phyloP scores from a whole-genome alignment of 2,888 invertebrate species.

The Xanthorhoe spadicearia region DNA sequence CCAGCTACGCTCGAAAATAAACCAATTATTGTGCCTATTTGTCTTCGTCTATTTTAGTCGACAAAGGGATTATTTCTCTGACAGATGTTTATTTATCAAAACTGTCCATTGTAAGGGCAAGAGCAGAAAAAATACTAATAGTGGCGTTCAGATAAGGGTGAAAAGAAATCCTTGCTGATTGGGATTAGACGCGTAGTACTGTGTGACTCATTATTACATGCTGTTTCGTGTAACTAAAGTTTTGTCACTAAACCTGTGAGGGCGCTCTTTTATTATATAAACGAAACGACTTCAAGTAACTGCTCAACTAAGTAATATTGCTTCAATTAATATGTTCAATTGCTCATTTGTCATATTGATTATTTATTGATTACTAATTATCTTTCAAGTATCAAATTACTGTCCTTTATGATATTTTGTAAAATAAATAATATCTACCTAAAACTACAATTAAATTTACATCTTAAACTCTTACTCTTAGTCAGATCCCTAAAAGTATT shows the following conservation, averaged over 20 bases:
- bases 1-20: conserved; percentile 1
- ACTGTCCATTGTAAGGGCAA: conserved; percentile 49
- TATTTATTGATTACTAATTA: no score
- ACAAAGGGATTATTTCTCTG: conserved; percentile 43
- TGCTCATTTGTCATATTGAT: not conserved
- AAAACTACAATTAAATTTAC: no score
- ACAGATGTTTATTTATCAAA: conserved; percentile 59
- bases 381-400: no score
- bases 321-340: not conserved
- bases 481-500: no score
- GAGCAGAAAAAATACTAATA: conserved; percentile 52
- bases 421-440: no score
- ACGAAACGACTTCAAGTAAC: not conserved
- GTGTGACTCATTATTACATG: conserved; percentile 16
- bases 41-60: conserved; percentile 44
- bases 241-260: not conserved
- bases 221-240: not conserved
- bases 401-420: no score
- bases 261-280: not conserved
- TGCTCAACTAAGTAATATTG: not conserved
- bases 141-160: conserved; percentile 53
- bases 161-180: conserved; percentile 70
- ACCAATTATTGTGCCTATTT: conserved; percentile 21
- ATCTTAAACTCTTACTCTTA: no score
- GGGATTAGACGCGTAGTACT: conserved; percentile 71